These are phyloP conservation scores for Darevskia mixta DNA, from an alignment of 2,797 vertebrate species.

Conservation along the genomic window DNA sequence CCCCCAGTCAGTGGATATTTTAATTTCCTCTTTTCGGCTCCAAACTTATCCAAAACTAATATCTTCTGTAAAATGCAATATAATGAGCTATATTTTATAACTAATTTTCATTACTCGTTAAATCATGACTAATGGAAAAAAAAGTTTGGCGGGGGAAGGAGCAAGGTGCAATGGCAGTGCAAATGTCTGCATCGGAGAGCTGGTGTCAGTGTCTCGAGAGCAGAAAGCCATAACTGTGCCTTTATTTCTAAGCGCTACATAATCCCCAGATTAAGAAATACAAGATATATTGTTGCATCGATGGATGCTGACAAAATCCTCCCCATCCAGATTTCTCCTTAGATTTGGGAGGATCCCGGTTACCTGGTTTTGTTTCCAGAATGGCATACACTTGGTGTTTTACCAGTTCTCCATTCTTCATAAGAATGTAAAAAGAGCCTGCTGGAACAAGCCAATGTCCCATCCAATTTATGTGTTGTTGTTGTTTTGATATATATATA, in stretches of 20 bases:
- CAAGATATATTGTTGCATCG: not conserved
- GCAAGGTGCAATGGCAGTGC: not conserved
- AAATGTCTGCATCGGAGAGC: not conserved
- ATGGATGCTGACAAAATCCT: not conserved
- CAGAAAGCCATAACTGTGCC: no score
- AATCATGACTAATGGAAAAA: constrained; percentile 39
- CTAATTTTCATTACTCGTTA: constrained; percentile 24
- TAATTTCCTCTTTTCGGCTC: constrained; percentile 36
- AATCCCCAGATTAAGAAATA: not conserved
- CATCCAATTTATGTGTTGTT: no score
- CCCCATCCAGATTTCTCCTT: not conserved
- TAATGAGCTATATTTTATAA: constrained; percentile 16
- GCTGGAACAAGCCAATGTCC: no score
- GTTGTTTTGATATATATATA: no score
- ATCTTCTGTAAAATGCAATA: constrained; percentile 24
- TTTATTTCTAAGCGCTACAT: not conserved
- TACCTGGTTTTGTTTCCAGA: not conserved
- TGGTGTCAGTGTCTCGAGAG: not conserved
- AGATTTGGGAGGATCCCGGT: not conserved
- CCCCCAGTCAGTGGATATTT: constrained; percentile 19
- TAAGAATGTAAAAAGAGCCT: no score
- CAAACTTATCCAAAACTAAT: constrained; percentile 36
- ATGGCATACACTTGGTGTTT: not conserved
- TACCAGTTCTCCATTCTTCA: not conserved
- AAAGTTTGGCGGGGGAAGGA: not conserved